Evolutionary conservation across 2,113 vertebrate genomes (phyloP), one percentile per base, ranked within the genome.

Genomic region (Connochaetes taurinus): DNA sequence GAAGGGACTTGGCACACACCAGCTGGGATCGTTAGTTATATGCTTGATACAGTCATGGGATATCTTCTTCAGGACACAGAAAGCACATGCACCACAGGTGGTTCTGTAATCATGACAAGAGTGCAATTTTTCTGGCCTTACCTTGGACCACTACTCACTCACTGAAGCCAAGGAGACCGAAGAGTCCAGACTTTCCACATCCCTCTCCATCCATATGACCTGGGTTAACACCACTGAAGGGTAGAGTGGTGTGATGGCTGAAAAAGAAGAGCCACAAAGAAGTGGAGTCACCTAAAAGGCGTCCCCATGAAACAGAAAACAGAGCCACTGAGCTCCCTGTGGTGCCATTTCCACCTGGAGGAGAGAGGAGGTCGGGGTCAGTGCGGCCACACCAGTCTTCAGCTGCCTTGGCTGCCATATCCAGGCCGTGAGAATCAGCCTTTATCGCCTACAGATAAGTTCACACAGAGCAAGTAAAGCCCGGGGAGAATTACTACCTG

Each of bases 261-360:
- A 99, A 98, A 0, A 99, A 99, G 97, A 99, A 99, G 98, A 99
- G 99, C 96, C 99, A 99, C 0, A 99, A 99, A 84, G 99, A 99
- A 97, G 99, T 99, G 97, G 99, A 99, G 95, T 99, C 99, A 5
- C 99, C 99, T 0, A 99, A 99, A 98, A 99, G 99, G 99, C 99
- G 97, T 99, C 99, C 64, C 99, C 99, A 0, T 99, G 99, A 99
- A 99, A 99, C 99, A 99, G 98, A 99, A 99, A 98, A 99, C 99
- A 7, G 99, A 99, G 98, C 95, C 99, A 19, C 99, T 99, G 17
- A 99, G 93, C 98, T 98, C 84, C 99, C 99, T 8, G 99, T 99
- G 25, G 99, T 99, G 84, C 99, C 99, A 55, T 98, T 98, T 95
- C 99, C 99, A 96, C 99, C 99, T 99, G 74, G 53, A 97, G 27